Conservation (phyloP, 2,888 invertebrate species). For the Sarcophaga variegata region DNA sequence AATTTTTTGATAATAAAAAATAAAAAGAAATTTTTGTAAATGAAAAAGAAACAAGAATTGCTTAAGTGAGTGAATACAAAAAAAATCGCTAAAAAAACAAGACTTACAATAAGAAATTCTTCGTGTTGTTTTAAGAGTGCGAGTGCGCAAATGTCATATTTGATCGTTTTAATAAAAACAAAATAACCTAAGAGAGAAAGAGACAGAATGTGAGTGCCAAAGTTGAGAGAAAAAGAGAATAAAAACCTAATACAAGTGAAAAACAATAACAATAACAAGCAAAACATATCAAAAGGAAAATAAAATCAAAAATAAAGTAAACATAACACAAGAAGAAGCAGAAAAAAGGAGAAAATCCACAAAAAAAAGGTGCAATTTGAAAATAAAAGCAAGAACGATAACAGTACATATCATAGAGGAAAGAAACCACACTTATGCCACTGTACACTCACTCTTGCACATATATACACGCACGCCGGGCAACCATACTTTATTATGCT, state of each 20-base stretch:
- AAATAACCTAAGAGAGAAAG: slow-evolving; percentile 56
- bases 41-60: slow-evolving; percentile 33
- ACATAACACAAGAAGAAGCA: neutral
- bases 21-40: slow-evolving; percentile 42
- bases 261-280: slow-evolving; percentile 28
- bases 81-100: slow-evolving; percentile 54
- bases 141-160: slow-evolving; percentile 67
- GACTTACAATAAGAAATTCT: slow-evolving; percentile 43
- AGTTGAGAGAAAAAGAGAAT: neutral
- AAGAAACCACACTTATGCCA: slow-evolving; percentile 38
- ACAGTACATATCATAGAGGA: slow-evolving; percentile 29
- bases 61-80: neutral
- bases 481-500: neutral
- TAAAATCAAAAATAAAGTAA: neutral
- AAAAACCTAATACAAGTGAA: slow-evolving; percentile 44
- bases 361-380: slow-evolving; percentile 51
- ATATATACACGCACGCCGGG: neutral
- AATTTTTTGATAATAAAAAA: slow-evolving; percentile 52
- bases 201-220: slow-evolving; percentile 64
- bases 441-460: neutral
- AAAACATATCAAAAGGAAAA: slow-evolving; percentile 22
- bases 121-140: slow-evolving; percentile 53
- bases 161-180: slow-evolving; percentile 26
- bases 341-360: slow-evolving; percentile 34
- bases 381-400: slow-evolving; percentile 33